A percentile compares a stretch with the other conserved stretches of the same genome.
Conservation (phyloP, 2,797 vertebrate species). For the Microhierax caerulescens region DNA sequence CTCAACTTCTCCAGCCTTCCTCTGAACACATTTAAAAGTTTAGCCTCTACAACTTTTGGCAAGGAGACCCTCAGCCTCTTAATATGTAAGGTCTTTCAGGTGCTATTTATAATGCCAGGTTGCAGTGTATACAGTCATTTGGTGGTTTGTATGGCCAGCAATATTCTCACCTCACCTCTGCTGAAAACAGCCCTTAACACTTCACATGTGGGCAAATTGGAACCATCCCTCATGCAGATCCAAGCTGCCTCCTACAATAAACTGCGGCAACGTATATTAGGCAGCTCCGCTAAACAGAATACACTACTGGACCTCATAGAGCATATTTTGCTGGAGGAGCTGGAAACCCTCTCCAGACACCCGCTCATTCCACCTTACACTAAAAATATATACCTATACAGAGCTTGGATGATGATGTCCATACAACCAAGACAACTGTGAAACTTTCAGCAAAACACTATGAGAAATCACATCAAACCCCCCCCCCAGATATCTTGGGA, state of each 20-base stretch:
- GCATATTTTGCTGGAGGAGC: neutral
- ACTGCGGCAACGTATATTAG: rapidly evolving
- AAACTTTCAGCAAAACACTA: neutral
- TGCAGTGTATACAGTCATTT: neutral
- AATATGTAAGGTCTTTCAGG: neutral
- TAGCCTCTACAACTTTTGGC: neutral
- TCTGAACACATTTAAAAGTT: neutral
- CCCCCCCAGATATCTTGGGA: neutral
- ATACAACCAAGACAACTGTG: neutral
- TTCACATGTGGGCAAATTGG: neutral
- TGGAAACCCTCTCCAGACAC: neutral
- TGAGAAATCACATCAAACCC: neutral
- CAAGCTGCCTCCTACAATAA: neutral
- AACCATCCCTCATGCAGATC: neutral
- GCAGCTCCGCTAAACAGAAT: neutral
- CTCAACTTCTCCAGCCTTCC: neutral
- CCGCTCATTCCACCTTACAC: neutral
- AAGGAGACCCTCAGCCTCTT: neutral
- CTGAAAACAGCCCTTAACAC: neutral
- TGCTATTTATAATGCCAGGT: neutral
- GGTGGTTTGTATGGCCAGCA: neutral
- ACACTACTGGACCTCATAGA: neutral
- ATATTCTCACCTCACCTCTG: neutral
- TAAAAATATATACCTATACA: neutral
- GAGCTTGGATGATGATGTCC: neutral